Evolutionary conservation across 2,888 invertebrate genomes (phyloP).

Genomic region (Drosophila subquinaria): DNA sequence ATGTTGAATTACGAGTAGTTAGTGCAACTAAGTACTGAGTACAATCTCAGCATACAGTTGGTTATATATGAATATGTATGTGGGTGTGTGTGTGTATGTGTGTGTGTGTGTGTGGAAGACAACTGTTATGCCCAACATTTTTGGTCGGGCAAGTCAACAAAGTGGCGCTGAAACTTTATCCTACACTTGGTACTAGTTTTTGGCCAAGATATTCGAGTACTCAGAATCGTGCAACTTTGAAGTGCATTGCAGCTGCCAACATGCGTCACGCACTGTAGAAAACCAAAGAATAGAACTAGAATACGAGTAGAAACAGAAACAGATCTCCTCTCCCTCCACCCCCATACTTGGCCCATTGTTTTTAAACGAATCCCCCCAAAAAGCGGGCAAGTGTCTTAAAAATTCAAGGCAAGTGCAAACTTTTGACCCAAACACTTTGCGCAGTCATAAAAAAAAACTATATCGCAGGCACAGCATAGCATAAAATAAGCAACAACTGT

Average conservation of each 20-base stretch:
- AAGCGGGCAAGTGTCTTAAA: constrained; percentile 38
- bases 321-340: neutral
- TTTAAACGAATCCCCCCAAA: constrained; percentile 19
- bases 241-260: constrained; percentile 62
- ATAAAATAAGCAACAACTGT: constrained; percentile 67
- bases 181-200: constrained; percentile 59
- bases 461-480: constrained; percentile 57
- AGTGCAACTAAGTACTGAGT: constrained; percentile 35
- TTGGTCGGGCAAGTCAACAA: constrained; percentile 67
- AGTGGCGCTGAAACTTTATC: constrained; percentile 67
- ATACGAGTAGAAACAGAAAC: neutral
- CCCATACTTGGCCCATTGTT: constrained; percentile 58
- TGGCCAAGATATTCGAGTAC: constrained; percentile 49
- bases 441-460: constrained; percentile 73
- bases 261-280: constrained; percentile 69
- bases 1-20: constrained; percentile 33
- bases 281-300: constrained; percentile 18
- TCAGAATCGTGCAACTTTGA: constrained; percentile 60
- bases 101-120: constrained; percentile 19
- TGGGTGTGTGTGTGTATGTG: constrained; percentile 6
- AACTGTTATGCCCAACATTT: constrained; percentile 61
- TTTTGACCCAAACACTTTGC: constrained; percentile 67
- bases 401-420: constrained; percentile 61
- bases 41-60: constrained; percentile 26
- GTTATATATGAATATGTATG: neutral